Conservation (phyloP, 2,888 invertebrate species). For the Clostera curtula region DNA sequence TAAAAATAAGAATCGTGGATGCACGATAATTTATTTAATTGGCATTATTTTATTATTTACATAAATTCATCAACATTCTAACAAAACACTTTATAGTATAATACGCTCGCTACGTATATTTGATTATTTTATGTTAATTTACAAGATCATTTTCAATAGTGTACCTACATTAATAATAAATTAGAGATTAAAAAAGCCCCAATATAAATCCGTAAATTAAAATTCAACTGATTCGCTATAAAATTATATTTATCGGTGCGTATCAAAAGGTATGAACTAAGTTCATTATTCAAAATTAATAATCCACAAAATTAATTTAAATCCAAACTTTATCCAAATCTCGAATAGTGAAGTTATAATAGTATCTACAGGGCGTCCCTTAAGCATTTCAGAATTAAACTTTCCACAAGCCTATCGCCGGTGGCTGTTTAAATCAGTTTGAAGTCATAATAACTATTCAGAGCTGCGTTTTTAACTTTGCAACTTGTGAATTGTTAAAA, state of each 20-base stretch:
- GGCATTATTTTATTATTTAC: no score
- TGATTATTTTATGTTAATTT: no score
- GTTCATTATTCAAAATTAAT: conserved; percentile 69
- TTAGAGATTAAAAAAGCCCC: conserved; percentile 13
- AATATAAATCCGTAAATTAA: conserved; percentile 18
- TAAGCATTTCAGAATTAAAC: conserved; percentile 13
- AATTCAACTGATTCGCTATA: conserved; percentile 12
- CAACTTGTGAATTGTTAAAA: conserved; percentile 8
- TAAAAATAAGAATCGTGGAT: no score
- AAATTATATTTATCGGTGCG: conserved; percentile 21
- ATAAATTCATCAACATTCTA: no score
- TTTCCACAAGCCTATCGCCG: conserved; percentile 6
- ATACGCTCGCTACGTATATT: no score
- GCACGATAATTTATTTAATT: no score
- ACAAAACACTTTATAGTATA: no score
- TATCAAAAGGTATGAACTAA: conserved; percentile 30
- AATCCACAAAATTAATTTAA: conserved; percentile 68
- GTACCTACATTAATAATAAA: no score
- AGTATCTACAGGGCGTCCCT: conserved; percentile 42
- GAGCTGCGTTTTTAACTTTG: conserved; percentile 10
- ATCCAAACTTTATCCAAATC: conserved; percentile 55
- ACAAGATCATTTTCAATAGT: no score
- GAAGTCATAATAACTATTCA: conserved; percentile 11
- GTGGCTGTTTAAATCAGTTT: conserved; percentile 10
- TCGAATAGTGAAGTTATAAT: conserved; percentile 36